These are phyloP conservation scores for Harpagoxenus sublaevis DNA, from an alignment of 2,888 invertebrate species.

Conservation along the genomic window DNA sequence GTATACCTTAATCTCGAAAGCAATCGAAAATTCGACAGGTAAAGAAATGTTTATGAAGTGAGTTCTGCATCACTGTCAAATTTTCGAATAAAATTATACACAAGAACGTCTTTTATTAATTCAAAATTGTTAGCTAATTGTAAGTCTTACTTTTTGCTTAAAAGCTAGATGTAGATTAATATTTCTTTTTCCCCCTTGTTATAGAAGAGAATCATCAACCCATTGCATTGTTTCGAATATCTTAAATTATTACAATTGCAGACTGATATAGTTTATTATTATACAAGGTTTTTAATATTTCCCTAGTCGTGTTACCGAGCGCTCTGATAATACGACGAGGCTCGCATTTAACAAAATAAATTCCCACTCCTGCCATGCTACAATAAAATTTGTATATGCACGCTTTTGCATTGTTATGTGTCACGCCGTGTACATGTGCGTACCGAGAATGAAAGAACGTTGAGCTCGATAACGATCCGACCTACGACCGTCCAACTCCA, in stretches of 20 bases:
- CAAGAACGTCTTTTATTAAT: neutral
- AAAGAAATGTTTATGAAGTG: neutral
- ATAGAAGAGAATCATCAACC: neutral
- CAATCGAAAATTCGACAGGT: neutral
- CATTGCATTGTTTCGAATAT: neutral
- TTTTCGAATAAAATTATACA: neutral
- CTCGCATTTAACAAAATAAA: constrained; percentile 23
- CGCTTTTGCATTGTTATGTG: constrained; percentile 23
- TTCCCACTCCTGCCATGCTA: constrained; percentile 9
- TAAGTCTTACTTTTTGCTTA: neutral
- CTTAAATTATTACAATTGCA: neutral
- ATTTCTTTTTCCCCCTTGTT: neutral
- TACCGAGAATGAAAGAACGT: constrained; percentile 61
- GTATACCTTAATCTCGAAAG: neutral
- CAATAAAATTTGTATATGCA: constrained; percentile 27
- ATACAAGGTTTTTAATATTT: neutral
- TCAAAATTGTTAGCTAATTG: neutral
- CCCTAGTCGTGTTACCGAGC: neutral
- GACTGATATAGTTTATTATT: neutral
- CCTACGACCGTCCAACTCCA: constrained; percentile 42
- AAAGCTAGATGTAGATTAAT: neutral
- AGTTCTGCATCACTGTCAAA: neutral
- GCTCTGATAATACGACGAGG: constrained; percentile 14
- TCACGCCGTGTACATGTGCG: constrained; percentile 36
- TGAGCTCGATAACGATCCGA: constrained; percentile 60